Evolutionary conservation across 2,888 invertebrate species (phyloP).

Genomic region (Dioctria rufipes): DNA sequence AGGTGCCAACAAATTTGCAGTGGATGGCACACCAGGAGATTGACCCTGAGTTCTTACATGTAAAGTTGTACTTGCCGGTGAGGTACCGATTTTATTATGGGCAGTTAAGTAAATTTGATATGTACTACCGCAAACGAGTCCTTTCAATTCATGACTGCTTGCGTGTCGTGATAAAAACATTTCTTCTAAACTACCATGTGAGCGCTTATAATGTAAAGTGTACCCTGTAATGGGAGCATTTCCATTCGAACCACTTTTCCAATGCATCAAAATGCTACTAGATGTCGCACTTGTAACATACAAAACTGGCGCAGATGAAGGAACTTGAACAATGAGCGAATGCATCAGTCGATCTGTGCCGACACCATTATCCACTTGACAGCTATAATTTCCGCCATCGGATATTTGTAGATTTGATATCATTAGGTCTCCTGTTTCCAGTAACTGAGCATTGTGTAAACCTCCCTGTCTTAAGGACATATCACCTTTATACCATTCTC

Average conservation of each 20-base stretch:
- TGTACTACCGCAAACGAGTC: slow-evolving; percentile 80
- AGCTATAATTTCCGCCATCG: slow-evolving; percentile 82
- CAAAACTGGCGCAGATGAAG: slow-evolving; percentile 81
- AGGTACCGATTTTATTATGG: slow-evolving; percentile 81
- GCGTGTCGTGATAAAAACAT: slow-evolving; percentile 77
- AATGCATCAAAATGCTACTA: slow-evolving; percentile 81
- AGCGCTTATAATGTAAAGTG: slow-evolving; percentile 78
- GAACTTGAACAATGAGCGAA: slow-evolving; percentile 80
- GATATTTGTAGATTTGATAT: slow-evolving; percentile 77
- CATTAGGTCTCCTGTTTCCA: slow-evolving; percentile 78
- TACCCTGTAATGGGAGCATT: slow-evolving; percentile 80
- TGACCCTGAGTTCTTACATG: slow-evolving; percentile 82
- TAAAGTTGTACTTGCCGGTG: slow-evolving; percentile 79
- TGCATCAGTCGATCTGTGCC: slow-evolving; percentile 79
- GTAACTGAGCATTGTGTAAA: slow-evolving; percentile 75
- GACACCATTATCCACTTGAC: slow-evolving; percentile 79
- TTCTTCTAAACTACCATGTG: slow-evolving; percentile 79
- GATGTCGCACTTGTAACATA: slow-evolving; percentile 84
- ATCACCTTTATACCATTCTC: slow-evolving; percentile 78
- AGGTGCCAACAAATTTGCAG: slow-evolving; percentile 77
- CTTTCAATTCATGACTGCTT: slow-evolving; percentile 79
- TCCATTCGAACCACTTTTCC: slow-evolving; percentile 81
- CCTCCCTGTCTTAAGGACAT: slow-evolving; percentile 75
- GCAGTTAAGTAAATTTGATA: slow-evolving; percentile 81
- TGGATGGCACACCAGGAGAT: slow-evolving; percentile 79